These are phyloP conservation scores for Lindbergichthys nudifrons DNA, from an alignment of 2,797 vertebrate genomes.

Conservation along the genomic window DNA sequence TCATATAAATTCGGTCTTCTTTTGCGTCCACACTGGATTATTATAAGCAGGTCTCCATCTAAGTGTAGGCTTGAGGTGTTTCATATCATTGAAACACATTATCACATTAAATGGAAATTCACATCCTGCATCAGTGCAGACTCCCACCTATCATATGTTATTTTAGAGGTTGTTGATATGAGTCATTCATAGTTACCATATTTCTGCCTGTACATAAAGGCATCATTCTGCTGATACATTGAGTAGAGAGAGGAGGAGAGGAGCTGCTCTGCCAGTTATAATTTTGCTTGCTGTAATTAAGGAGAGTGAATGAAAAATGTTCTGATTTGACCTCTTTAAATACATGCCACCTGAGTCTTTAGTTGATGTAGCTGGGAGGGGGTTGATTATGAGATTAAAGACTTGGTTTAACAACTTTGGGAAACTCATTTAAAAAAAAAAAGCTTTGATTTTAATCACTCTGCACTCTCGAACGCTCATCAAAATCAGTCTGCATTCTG, in stretches of 20 bases:
- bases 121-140: too few relatives aligned
- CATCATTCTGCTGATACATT: conserved; percentile 17
- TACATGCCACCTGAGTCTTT: background rate
- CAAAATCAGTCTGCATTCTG: background rate
- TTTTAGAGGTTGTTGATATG: background rate
- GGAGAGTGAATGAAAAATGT: conserved; percentile 2
- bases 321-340: conserved; percentile 12
- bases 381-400: conserved; percentile 36
- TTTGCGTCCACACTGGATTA: too few relatives aligned
- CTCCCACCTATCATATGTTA: background rate
- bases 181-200: background rate
- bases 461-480: background rate
- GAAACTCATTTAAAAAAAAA: conserved; percentile 22
- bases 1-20: too few relatives aligned
- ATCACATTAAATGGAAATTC: background rate
- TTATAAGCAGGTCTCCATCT: background rate
- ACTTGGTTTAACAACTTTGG: conserved; percentile 12
- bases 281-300: background rate
- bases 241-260: background rate
- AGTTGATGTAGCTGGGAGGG: conserved; percentile 14
- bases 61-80: too few relatives aligned
- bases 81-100: background rate
- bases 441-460: conserved; percentile 23
- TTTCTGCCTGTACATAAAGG: conserved; percentile 29
- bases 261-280: too few relatives aligned